These are phyloP conservation scores for Vombatus ursinus DNA, from an alignment of 2,113 vertebrate species.

Conservation along the genomic window DNA sequence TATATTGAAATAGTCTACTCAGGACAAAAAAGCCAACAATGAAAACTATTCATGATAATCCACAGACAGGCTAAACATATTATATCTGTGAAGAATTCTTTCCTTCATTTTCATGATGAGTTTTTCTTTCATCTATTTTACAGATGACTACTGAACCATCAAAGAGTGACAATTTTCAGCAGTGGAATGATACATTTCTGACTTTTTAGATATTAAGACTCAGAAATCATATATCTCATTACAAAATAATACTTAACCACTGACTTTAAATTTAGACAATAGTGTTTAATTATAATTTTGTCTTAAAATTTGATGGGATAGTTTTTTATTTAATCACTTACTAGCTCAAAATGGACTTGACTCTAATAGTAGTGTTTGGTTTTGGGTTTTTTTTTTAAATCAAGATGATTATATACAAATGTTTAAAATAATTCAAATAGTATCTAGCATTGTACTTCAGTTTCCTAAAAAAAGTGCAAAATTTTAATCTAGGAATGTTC, in stretches of 20 bases:
- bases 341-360: neutral
- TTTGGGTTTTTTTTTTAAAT: neutral
- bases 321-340: neutral
- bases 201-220: neutral
- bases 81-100: neutral
- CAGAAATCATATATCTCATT: neutral
- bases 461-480: neutral
- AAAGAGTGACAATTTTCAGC: neutral
- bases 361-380: neutral
- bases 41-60: neutral
- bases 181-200: neutral
- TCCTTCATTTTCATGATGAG: neutral
- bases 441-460: neutral
- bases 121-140: neutral
- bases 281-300: conserved; percentile 11
- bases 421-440: neutral
- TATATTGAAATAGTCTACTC: neutral
- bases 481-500: neutral
- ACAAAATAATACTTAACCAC: neutral
- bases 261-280: conserved; percentile 9
- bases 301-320: neutral
- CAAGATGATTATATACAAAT: neutral
- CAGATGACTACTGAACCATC: neutral
- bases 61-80: neutral
- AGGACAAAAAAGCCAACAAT: conserved; percentile 5